phyloP scores from a whole-genome alignment of 2,113 vertebrate species.

The Gorsachius goisagi region DNA sequence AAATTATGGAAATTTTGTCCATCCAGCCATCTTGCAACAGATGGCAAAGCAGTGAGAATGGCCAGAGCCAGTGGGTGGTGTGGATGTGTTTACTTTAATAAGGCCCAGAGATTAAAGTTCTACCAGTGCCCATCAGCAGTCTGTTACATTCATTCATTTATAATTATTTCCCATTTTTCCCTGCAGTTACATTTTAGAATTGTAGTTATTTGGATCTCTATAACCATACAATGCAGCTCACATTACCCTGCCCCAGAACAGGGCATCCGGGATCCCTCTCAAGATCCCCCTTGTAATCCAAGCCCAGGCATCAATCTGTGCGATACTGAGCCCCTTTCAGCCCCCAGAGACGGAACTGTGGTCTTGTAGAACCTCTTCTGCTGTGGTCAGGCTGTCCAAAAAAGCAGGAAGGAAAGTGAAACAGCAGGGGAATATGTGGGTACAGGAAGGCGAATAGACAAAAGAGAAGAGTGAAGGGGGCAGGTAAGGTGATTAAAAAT shows the following conservation, averaged over 20 bases:
- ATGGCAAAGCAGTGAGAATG: slow-evolving; percentile 44
- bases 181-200: background rate
- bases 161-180: background rate
- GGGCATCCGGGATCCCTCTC: background rate
- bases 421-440: background rate
- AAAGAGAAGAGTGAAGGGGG: background rate
- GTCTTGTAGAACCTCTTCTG: background rate
- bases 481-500: background rate
- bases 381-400: background rate
- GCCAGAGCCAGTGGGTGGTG: slow-evolving; percentile 10
- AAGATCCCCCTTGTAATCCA: background rate
- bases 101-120: slow-evolving; percentile 21
- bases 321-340: background rate
- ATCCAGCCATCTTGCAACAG: slow-evolving; percentile 30
- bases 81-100: slow-evolving; percentile 9
- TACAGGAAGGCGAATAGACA: background rate
- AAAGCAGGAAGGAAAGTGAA: background rate
- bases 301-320: background rate
- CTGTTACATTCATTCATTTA: slow-evolving; percentile 4
- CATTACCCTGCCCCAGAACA: background rate
- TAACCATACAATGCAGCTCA: background rate
- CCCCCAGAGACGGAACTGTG: background rate
- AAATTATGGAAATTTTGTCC: slow-evolving; percentile 25
- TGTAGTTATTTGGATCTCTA: background rate
- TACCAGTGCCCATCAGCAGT: slow-evolving; percentile 30